Conservation (phyloP, 2,888 invertebrate genomes). For the Morpho helenor region DNA sequence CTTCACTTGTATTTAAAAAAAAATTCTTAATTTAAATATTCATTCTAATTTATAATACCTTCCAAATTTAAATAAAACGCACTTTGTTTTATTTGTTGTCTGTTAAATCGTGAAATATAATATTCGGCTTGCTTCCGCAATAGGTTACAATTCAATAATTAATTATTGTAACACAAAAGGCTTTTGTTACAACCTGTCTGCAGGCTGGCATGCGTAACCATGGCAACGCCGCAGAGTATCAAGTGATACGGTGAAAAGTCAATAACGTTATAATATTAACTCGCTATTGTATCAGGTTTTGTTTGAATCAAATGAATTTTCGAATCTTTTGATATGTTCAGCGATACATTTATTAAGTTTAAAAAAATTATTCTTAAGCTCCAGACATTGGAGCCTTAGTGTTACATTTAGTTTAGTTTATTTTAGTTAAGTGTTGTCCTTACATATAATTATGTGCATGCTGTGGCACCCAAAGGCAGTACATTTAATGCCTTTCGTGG, state of each 20-base stretch:
- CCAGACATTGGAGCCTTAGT: too few species aligned
- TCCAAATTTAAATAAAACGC: neutral
- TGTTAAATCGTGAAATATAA: slow-evolving; percentile 10
- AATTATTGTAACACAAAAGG: slow-evolving; percentile 34
- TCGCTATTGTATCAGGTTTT: neutral
- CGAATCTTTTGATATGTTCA: too few species aligned
- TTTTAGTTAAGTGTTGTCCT: too few species aligned
- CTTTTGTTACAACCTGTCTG: slow-evolving; percentile 68
- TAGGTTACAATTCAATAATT: slow-evolving; percentile 21
- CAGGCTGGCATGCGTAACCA: slow-evolving; percentile 41
- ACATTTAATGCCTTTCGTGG: too few species aligned
- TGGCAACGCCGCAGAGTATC: slow-evolving; percentile 34
- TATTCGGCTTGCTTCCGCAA: slow-evolving; percentile 22
- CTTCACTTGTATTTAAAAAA: too few species aligned
- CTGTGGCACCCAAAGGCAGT: too few species aligned
- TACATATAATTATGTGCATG: too few species aligned
- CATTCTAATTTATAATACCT: too few species aligned
- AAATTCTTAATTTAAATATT: too few species aligned
- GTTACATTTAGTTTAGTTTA: too few species aligned
- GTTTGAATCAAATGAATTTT: neutral
- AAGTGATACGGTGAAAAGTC: slow-evolving; percentile 19
- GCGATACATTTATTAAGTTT: too few species aligned
- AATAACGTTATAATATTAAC: slow-evolving; percentile 10
- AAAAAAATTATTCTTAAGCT: too few species aligned
- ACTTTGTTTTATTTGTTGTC: neutral